These are phyloP conservation scores for Drosophila infuscata DNA, from an alignment of 2,888 invertebrate genomes.

Conservation along the genomic window DNA sequence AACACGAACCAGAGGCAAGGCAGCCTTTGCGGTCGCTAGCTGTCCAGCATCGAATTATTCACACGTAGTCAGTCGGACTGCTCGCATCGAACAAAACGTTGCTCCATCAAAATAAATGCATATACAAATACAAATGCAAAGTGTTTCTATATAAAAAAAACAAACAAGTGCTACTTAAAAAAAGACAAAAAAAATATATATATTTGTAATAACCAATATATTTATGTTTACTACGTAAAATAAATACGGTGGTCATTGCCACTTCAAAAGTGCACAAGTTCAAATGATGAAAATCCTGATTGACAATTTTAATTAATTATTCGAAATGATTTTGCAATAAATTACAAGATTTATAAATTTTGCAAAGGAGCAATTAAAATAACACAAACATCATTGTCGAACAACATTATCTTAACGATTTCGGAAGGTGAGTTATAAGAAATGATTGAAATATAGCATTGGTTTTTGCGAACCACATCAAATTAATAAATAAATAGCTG, in stretches of 20 bases:
- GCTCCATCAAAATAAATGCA: conserved; percentile 18
- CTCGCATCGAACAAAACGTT: conserved; percentile 54
- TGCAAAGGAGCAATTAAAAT: not conserved
- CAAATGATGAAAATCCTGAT: conserved; percentile 58
- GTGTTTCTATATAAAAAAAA: conserved; percentile 24
- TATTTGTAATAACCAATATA: not conserved
- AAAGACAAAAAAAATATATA: conserved; percentile 2
- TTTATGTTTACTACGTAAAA: conserved; percentile 7
- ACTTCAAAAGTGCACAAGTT: conserved; percentile 47
- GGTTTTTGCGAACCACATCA: not conserved
- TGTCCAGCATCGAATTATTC: conserved; percentile 70
- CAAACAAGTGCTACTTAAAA: conserved; percentile 2
- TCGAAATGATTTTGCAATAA: conserved; percentile 44
- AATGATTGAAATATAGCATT: not conserved
- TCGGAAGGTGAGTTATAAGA: conserved; percentile 36
- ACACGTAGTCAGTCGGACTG: conserved; percentile 72
- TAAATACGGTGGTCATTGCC: conserved; percentile 26
- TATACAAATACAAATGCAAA: conserved; percentile 18
- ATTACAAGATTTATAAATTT: not conserved
- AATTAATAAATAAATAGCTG: not conserved
- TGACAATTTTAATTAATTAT: conserved; percentile 40
- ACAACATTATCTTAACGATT: conserved; percentile 4
- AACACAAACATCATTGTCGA: not conserved
- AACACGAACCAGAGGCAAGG: conserved; percentile 33
- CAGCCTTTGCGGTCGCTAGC: conserved; percentile 66